Base-by-base conservation (phyloP, 2,888 invertebrate species). In the Capitulum mitella region DNA sequence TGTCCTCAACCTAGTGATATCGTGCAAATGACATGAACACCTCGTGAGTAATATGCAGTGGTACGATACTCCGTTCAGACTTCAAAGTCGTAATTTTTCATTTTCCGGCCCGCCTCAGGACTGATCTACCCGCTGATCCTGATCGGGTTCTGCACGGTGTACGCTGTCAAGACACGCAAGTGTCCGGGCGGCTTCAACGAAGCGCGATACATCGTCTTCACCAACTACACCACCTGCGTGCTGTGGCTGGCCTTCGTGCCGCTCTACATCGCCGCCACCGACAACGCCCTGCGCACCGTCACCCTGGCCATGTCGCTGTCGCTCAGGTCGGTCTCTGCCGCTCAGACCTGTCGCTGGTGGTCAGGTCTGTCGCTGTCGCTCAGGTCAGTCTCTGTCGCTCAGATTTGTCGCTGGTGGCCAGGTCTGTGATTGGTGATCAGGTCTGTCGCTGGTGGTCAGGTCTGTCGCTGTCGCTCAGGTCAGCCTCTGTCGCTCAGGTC, bases 121-220 rank as follows among this genome's bases (percentile, higher is more conserved):
- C 85, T 89, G 48, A 84, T 87, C 54, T 89, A 89, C 81, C 89
- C 89, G 0, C 87, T 88, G 70, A 80, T 88, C 51, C 84, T 89
- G 34, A 87, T 89, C 81, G 85, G 88, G 3, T 83, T 86, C 61
- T 89, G 89, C 83, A 88, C 89, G 0, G 84, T 88, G 19, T 89
- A 88, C 83, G 89, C 89, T 29, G 85, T 89, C 79, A 88, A 88
- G 83, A 89, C 89, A 14, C 83, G 89, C 78, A 89, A 89, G 82
- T 88, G 89, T 81, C 89, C 89, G 0, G 89, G 88, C 80, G 89
- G 89, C 1, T 89, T 89, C 84, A 89, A 89, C 84, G 89, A 89
- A 84, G 87, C 89, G 0, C 85, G 88, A 19, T 87, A 87, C 83
- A 88, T 89, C 79, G 88, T 88, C 12, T 89, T 89, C 83, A 88